Evolutionary conservation across 2,797 vertebrate genomes (phyloP).

Genomic region (Pseudochirops corinnae): DNA sequence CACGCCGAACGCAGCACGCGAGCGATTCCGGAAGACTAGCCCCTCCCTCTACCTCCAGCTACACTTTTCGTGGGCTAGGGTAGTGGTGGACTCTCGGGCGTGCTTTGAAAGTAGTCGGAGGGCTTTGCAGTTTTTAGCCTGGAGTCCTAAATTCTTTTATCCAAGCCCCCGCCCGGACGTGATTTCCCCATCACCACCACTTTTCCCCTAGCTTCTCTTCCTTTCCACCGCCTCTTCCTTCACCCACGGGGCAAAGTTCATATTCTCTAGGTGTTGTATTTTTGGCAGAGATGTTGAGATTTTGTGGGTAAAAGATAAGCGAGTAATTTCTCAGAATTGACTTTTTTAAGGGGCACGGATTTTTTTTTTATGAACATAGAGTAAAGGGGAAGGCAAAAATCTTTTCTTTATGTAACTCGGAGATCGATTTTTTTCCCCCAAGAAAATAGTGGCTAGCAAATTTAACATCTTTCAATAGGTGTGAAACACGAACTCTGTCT

Average conservation of each 20-base stretch:
- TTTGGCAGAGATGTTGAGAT: not conserved
- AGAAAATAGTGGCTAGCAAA: not conserved
- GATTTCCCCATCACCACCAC: not conserved
- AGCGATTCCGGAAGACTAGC: not conserved
- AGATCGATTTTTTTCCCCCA: slow-evolving; percentile 11
- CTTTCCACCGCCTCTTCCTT: not conserved
- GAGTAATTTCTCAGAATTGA: slow-evolving; percentile 7
- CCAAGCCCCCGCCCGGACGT: not conserved
- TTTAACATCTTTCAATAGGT: slow-evolving; percentile 12
- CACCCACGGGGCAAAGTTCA: not conserved
- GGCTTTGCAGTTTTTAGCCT: too few species aligned
- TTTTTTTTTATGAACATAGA: slow-evolving; percentile 26
- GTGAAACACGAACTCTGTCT: not conserved
- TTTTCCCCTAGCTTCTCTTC: not conserved
- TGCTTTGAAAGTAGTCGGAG: not conserved
- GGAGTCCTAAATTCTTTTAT: not conserved
- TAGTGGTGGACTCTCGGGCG: not conserved
- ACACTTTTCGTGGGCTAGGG: too few species aligned
- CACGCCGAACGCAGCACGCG: not conserved
- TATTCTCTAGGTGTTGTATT: not conserved
- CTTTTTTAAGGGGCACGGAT: not conserved
- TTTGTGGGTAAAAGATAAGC: not conserved
- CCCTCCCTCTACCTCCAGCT: not conserved
- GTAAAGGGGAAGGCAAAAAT: not conserved
- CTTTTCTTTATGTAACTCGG: not conserved